Conservation (phyloP, 2,888 invertebrate species). For the Pachymerium ferrugineum region DNA sequence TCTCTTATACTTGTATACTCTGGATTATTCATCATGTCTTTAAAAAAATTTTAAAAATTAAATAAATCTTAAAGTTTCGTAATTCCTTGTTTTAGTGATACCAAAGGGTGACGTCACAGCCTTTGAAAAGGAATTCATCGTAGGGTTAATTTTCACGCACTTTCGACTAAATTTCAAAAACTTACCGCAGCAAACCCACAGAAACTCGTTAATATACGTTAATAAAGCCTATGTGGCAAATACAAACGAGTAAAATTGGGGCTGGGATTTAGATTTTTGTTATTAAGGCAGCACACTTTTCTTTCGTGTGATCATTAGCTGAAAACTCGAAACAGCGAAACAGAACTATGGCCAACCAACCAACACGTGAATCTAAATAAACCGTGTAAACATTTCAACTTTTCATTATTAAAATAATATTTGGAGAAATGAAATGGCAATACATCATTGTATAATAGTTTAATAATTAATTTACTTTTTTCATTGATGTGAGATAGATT, state of each 20-base stretch:
- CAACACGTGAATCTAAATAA: neutral
- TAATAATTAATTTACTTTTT: too few species aligned
- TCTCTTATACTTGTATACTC: conserved; percentile 71
- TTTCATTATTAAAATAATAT: too few species aligned
- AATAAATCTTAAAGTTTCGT: neutral
- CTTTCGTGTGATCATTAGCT: neutral
- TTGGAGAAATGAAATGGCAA: too few species aligned
- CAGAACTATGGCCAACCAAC: neutral
- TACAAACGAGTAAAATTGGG: neutral
- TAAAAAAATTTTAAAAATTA: too few species aligned
- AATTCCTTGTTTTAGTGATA: neutral
- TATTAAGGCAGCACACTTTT: neutral
- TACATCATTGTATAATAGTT: too few species aligned
- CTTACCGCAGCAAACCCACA: neutral
- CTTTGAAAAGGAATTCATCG: neutral
- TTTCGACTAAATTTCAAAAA: neutral
- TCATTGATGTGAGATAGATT: too few species aligned
- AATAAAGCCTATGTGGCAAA: neutral
- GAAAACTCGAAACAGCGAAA: neutral
- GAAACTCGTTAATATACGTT: neutral
- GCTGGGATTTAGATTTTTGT: neutral
- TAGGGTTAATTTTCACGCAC: neutral
- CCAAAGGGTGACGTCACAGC: neutral
- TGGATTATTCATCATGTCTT: conserved; percentile 43
- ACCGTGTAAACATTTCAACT: too few species aligned